Conservation (phyloP, 2,113 vertebrate genomes). For the Spheniscus mendiculus region DNA sequence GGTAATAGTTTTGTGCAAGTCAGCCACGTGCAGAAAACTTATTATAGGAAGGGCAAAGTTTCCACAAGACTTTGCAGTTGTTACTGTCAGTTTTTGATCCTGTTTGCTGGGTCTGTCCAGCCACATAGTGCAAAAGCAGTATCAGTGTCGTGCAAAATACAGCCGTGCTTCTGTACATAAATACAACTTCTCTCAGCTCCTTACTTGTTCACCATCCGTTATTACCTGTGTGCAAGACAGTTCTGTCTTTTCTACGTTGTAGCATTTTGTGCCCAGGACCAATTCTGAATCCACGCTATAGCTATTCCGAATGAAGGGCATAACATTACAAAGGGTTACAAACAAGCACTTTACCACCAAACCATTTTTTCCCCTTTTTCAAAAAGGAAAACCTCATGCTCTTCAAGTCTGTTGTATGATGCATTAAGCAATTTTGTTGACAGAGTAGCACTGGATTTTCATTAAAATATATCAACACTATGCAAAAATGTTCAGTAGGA, state of each 20-base stretch:
- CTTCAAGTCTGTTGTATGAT: not conserved
- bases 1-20: not conserved
- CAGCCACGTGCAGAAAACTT: not conserved
- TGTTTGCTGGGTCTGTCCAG: not conserved
- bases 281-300: not conserved
- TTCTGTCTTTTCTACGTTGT: not conserved
- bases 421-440: not conserved
- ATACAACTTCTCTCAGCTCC: not conserved
- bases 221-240: not conserved
- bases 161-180: not conserved
- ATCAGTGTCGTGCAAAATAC: not conserved
- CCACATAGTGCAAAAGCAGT: not conserved
- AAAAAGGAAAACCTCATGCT: not conserved
- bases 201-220: not conserved
- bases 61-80: conserved; percentile 39
- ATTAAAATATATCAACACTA: not conserved
- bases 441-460: not conserved
- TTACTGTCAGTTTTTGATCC: conserved; percentile 50
- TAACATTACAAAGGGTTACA: not conserved
- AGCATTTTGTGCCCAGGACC: not conserved
- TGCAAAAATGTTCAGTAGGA: not conserved
- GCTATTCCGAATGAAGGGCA: not conserved
- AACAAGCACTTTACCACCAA: not conserved
- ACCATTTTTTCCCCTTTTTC: not conserved
- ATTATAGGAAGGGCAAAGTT: not conserved